Base-by-base conservation (phyloP, 2,888 invertebrate species). In the Sesia apiformis region DNA sequence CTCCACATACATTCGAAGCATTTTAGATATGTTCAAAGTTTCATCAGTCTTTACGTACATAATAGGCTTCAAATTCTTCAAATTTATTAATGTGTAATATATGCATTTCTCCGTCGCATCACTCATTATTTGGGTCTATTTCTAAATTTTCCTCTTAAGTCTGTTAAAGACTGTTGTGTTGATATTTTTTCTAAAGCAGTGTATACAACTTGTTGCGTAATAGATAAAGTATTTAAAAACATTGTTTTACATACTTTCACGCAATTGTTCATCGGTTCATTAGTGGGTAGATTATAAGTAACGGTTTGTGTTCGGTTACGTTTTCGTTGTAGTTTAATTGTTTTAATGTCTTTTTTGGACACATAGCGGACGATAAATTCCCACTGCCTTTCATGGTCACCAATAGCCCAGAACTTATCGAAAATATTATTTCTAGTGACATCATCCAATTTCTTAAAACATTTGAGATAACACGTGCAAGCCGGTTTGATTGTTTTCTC, bases 1-100 rank as follows among this genome's bases (percentile, higher is more conserved):
- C 39, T 38, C 42, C 38, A 5, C 52, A 39, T 62, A 63, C 1
- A 60, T 49, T 3, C 60, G 57, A n/a, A 61, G 59, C 56, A 63
- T 57, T 61, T 61, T 62, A 7, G 60, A 58, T 23, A 64, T 59
- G 41, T 64, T 61, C 0, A 64, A 42, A 23, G 38, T 4, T 57
- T 62, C 55, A 55, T 63, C 62, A 53, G 40, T 6, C 40, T 55
- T 55, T 57, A 52, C 57, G 52, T 23, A 51, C 49, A 55, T 60
- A 60, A 43, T 63, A 60, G 5, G 60, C 51, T 51, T 63, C 58
- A 46, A 55, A 52, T 53, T 7, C 46, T 39, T 55, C 54, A 49
- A 57, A 59, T 41, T 57, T 23, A 40, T 51, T 55, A 46, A 56
- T 55, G 41, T 62, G 60, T 46, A n/a, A 39, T 49, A 56, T 49